Conservation (phyloP, 2,888 invertebrate species). For the Amblyjoppa fuscipennis region DNA sequence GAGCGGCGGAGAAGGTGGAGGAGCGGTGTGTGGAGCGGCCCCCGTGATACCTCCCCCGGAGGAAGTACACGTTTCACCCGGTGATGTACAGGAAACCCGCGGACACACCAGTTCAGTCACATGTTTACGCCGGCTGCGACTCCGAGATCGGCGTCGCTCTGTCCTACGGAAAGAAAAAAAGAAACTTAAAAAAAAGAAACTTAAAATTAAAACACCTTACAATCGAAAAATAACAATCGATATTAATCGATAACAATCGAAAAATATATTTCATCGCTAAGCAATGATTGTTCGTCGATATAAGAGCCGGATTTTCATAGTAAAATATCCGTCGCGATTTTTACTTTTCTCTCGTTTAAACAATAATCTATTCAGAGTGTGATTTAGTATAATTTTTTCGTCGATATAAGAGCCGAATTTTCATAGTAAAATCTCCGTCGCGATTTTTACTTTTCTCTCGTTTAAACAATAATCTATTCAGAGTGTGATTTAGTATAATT, state of each 20-base stretch:
- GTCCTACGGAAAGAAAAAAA: slow-evolving; percentile 24
- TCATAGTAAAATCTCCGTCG: neutral
- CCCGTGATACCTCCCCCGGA: slow-evolving; percentile 72
- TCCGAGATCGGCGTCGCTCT: slow-evolving; percentile 52
- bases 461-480: neutral
- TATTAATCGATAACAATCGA: no score
- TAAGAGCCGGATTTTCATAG: neutral
- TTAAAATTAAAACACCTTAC: neutral
- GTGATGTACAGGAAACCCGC: slow-evolving; percentile 77
- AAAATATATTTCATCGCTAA: neutral
- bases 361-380: neutral
- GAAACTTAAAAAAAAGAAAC: neutral
- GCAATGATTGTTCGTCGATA: slow-evolving; percentile 17
- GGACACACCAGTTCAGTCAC: slow-evolving; percentile 78
- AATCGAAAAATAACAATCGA: neutral
- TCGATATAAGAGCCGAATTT: neutral
- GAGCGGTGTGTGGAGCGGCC: slow-evolving; percentile 62
- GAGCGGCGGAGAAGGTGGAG: slow-evolving; percentile 44
- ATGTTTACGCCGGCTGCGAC: slow-evolving; percentile 76
- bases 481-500: neutral
- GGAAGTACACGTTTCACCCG: slow-evolving; percentile 82
- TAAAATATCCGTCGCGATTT: neutral
- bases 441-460: neutral
- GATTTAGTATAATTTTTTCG: neutral
- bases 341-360: neutral